These are phyloP conservation scores for Triplophysa rosa DNA, from an alignment of 2,113 vertebrate genomes.

Conservation along the genomic window DNA sequence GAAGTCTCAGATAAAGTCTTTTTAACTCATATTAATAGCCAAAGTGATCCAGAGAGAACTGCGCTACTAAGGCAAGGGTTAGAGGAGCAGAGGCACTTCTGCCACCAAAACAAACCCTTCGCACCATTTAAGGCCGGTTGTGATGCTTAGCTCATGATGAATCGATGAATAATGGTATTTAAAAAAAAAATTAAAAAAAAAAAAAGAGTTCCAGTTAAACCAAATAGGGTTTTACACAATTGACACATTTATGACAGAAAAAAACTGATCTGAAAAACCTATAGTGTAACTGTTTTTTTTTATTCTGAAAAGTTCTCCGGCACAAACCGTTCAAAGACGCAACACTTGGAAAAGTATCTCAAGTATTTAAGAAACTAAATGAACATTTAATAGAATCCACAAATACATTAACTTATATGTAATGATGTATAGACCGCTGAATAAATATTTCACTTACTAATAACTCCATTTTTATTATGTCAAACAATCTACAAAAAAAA, in stretches of 20 bases:
- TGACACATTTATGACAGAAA: no score
- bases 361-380: no score
- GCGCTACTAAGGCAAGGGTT: constrained; percentile 58
- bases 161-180: not conserved
- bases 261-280: no score
- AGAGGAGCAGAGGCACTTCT: constrained; percentile 50
- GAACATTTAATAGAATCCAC: no score
- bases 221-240: not conserved
- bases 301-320: no score
- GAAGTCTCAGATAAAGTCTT: constrained; percentile 38
- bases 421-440: no score
- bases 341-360: no score
- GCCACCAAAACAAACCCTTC: not conserved
- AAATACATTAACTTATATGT: no score
- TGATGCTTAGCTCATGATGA: not conserved
- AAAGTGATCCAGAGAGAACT: constrained; percentile 61
- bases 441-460: no score
- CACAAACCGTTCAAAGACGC: no score
- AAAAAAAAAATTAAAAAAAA: not conserved
- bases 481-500: not conserved
- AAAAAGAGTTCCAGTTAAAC: not conserved
- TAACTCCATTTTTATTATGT: no score
- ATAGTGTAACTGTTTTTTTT: no score
- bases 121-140: constrained; percentile 41
- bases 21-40: constrained; percentile 57